These are phyloP conservation scores for Aptenodytes patagonicus DNA, from an alignment of 2,113 vertebrate genomes.

Conservation along the genomic window DNA sequence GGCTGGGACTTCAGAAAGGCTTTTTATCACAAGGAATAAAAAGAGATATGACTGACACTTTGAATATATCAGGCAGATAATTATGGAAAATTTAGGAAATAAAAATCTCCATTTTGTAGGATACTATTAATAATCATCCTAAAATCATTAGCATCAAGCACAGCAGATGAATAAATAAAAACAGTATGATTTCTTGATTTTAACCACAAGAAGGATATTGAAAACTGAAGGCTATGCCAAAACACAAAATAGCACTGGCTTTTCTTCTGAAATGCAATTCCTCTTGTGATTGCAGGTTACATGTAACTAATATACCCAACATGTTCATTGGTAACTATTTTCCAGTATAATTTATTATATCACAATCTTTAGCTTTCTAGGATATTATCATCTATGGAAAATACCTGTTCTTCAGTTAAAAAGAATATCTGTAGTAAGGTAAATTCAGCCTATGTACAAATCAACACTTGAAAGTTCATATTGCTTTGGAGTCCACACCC, in stretches of 20 bases:
- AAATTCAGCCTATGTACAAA: neutral
- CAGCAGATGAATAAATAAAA: neutral
- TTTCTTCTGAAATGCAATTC: neutral
- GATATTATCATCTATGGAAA: neutral
- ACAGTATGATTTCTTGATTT: neutral
- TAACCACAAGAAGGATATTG: neutral
- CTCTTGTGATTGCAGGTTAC: neutral
- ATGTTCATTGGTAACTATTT: neutral
- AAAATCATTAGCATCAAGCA: neutral
- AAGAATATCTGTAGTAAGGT: neutral
- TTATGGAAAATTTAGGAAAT: neutral
- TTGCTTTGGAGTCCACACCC: neutral
- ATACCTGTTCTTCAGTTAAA: neutral
- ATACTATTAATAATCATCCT: neutral
- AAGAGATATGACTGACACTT: neutral
- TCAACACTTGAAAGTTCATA: neutral
- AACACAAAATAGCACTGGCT: neutral
- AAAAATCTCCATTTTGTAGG: neutral
- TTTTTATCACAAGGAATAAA: neutral
- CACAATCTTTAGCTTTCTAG: neutral
- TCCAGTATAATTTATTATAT: neutral
- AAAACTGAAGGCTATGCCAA: neutral
- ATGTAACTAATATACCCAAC: neutral
- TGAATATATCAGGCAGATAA: neutral
- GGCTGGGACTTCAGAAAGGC: neutral